phyloP scores from a whole-genome alignment of 2,888 invertebrate species.

The Dryobota labecula region DNA sequence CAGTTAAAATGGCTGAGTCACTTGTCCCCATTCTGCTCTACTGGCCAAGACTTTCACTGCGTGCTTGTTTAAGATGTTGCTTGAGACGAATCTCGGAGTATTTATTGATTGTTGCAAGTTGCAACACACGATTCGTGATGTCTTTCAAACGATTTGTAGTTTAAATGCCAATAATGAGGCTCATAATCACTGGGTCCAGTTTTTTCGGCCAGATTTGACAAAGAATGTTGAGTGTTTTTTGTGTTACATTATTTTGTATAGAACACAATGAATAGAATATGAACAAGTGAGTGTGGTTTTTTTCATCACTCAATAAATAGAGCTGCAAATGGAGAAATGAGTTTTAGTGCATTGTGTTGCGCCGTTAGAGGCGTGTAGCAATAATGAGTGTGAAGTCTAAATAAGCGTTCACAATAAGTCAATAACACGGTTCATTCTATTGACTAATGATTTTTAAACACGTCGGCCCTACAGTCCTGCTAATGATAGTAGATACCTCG shows the following conservation, averaged over 20 bases:
- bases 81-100: constrained; percentile 59
- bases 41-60: constrained; percentile 77
- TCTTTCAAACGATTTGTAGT: constrained; percentile 20
- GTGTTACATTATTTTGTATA: constrained; percentile 22
- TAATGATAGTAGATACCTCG: neutral
- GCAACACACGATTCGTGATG: constrained; percentile 17
- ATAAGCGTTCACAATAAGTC: constrained; percentile 40
- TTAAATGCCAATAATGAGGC: constrained; percentile 15
- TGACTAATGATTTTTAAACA: constrained; percentile 6
- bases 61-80: constrained; percentile 62
- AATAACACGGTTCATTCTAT: constrained; percentile 22
- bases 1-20: constrained; percentile 62
- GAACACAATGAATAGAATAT: constrained; percentile 19
- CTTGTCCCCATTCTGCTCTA: constrained; percentile 76
- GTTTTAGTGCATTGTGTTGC: constrained; percentile 30
- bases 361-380: constrained; percentile 9
- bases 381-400: constrained; percentile 19
- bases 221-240: constrained; percentile 24
- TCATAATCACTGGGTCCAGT: neutral
- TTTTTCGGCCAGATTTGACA: neutral
- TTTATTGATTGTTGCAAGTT: constrained; percentile 61
- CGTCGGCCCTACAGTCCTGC: neutral
- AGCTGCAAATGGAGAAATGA: constrained; percentile 11
- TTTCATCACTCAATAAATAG: constrained; percentile 6
- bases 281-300: constrained; percentile 11